Conservation (phyloP, 2,113 vertebrate species). For the Amphiprion percula region DNA sequence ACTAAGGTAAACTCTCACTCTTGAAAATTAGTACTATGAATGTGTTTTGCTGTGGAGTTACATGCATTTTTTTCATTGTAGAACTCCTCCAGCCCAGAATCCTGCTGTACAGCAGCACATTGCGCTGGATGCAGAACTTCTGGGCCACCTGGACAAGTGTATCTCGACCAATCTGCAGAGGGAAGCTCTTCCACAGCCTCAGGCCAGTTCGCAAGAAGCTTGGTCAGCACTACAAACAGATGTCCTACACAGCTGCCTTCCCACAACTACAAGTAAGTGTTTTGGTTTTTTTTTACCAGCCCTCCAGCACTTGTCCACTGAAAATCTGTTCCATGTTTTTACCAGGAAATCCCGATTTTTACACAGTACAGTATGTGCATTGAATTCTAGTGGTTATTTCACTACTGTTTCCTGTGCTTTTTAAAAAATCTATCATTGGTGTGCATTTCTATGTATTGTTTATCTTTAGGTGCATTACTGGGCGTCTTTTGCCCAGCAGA, state of each 20-base stretch:
- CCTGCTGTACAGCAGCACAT: slow-evolving; percentile 96
- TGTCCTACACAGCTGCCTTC: slow-evolving; percentile 94
- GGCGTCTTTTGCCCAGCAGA: slow-evolving; percentile 98
- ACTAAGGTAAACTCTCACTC: neutral
- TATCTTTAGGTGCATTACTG: slow-evolving; percentile 94
- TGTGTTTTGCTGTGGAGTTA: neutral
- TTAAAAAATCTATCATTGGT: neutral
- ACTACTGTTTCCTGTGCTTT: neutral
- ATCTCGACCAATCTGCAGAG: slow-evolving; percentile 95
- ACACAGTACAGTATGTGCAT: neutral
- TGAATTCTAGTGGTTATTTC: too few relatives aligned
- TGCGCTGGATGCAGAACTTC: slow-evolving; percentile 99
- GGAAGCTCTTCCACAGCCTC: slow-evolving; percentile 95
- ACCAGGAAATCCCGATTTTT: neutral
- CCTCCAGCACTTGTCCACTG: neutral
- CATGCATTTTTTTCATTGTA: slow-evolving; percentile 54
- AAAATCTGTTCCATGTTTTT: slow-evolving; percentile 3
- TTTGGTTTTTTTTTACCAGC: neutral
- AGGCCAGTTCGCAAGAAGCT: slow-evolving; percentile 94
- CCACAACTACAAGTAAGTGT: slow-evolving; percentile 91
- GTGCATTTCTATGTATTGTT: neutral
- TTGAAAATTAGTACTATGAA: neutral
- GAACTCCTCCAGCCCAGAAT: slow-evolving; percentile 91
- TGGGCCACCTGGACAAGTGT: slow-evolving; percentile 97
- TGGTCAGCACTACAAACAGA: slow-evolving; percentile 97